Conservation (phyloP, 2,113 vertebrate genomes). For the Rhegmatorhina hoffmannsi region DNA sequence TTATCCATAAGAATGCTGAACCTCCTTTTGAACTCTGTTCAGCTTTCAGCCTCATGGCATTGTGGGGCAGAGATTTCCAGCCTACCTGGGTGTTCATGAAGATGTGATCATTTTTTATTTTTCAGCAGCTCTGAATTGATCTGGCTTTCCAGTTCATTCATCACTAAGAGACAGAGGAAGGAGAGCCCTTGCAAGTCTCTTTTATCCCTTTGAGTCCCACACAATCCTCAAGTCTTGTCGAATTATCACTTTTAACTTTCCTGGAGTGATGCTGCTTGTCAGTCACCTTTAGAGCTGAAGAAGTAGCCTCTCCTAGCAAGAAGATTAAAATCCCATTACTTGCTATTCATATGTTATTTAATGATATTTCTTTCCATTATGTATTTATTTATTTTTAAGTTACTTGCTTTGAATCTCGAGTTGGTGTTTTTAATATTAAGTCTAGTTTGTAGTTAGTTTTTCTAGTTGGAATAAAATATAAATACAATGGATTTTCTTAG, state of each 20-base stretch:
- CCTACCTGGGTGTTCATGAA: neutral
- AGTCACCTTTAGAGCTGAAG: constrained; percentile 60
- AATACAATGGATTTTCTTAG: constrained; percentile 9
- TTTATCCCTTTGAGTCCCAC: constrained; percentile 13
- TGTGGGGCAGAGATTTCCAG: neutral
- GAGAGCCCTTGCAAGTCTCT: neutral
- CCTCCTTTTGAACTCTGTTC: neutral
- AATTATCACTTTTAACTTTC: constrained; percentile 38
- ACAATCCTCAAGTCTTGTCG: neutral
- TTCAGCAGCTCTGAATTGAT: neutral
- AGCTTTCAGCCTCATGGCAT: neutral
- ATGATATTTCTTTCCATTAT: constrained; percentile 63
- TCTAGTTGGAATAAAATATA: constrained; percentile 50
- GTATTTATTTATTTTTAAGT: constrained; percentile 67
- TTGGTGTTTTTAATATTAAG: constrained; percentile 39
- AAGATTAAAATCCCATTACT: constrained; percentile 67
- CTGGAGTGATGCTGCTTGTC: neutral
- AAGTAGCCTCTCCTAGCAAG: constrained; percentile 21
- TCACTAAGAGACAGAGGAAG: neutral
- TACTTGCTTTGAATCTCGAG: constrained; percentile 34
- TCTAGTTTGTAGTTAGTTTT: constrained; percentile 31
- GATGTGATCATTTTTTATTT: neutral
- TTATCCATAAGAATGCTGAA: neutral
- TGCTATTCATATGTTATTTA: constrained; percentile 67
- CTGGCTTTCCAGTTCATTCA: neutral